Evolutionary conservation across 2,888 invertebrate genomes (phyloP).

Genomic region (Spatulosminthurus flaviceps): DNA sequence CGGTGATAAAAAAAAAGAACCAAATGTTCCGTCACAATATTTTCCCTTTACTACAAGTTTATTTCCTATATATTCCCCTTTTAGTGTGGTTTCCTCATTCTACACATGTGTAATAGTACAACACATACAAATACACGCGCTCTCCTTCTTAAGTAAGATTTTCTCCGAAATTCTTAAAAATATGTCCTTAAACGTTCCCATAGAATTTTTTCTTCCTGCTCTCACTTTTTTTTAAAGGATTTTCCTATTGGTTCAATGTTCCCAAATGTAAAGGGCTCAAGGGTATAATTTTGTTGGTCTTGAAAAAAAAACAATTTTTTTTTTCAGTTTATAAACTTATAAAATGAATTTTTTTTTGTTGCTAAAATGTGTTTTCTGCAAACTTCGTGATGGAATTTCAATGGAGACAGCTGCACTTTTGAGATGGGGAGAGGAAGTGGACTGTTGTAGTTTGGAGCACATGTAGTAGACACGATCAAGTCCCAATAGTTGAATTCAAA

Average conservation of each 20-base stretch:
- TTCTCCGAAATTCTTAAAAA: too few relatives aligned
- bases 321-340: neutral
- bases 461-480: neutral
- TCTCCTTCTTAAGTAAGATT: neutral
- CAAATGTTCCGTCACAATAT: neutral
- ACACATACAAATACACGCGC: neutral
- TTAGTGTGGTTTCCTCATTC: neutral
- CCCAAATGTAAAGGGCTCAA: too few relatives aligned
- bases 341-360: neutral
- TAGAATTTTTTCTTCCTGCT: neutral
- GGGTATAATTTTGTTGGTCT: too few relatives aligned
- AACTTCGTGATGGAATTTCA: constrained; percentile 18
- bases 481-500: neutral
- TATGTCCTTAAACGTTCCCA: neutral
- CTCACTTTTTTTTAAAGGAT: neutral
- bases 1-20: neutral
- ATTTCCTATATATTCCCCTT: too few relatives aligned
- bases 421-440: neutral
- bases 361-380: neutral
- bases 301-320: too few relatives aligned
- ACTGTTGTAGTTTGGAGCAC: neutral
- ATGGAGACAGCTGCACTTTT: neutral
- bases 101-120: neutral
- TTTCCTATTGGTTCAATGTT: neutral
- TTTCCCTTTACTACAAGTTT: neutral